Base-by-base conservation (phyloP, 2,797 vertebrate genomes). In the Delichon dasypus region DNA sequence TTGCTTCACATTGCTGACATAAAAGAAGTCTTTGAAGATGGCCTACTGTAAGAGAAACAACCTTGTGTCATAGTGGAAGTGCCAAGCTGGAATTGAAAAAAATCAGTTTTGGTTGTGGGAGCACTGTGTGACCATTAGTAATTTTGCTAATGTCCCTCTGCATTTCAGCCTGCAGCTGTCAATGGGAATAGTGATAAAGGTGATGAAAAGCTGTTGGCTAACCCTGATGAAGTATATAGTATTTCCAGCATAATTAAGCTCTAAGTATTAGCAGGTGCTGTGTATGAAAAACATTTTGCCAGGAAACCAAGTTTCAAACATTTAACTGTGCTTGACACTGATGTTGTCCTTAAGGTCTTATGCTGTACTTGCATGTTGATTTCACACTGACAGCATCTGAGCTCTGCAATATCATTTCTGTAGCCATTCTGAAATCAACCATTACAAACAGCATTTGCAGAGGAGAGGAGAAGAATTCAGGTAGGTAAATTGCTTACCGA, bases 11-110 rank as follows among this genome's bases (percentile, higher is more conserved):
- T 68, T 89, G 51, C 60, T 89, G 76, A 88, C 82, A 77, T 74
- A 70, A 88, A 85, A 47, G 5, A 34, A 85, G 38, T 72, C 73
- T 94, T 93, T 93, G 79, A 95, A 93, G 70, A 88, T 89, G 48
- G 47, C 60, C 58, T 88, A 14, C 61, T 72, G 10, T 65, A 78
- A 78, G 48, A 93, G 89, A 78, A 87, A 68, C 11, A 61, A 47
- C 60, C 60, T 78, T 75, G 66, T 81, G n/a, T 58, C 13, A 12
- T 47, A 61, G 44, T 64, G 22, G 50, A 82, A 83, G 67, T 67
- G 65, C 71, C 88, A 93, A 68, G 26, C 36, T 75, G 44, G 36
- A 80, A 66, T 81, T 9, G 7, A 71, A 53, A 61, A 61, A 72
- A 40, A 36, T 58, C 30, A 13, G n/a, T 66, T 89, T 62, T 86